phyloP scores from a whole-genome alignment of 37 sponge, comb jelly and placozoan genomes.

The Bolinopsis microptera region DNA sequence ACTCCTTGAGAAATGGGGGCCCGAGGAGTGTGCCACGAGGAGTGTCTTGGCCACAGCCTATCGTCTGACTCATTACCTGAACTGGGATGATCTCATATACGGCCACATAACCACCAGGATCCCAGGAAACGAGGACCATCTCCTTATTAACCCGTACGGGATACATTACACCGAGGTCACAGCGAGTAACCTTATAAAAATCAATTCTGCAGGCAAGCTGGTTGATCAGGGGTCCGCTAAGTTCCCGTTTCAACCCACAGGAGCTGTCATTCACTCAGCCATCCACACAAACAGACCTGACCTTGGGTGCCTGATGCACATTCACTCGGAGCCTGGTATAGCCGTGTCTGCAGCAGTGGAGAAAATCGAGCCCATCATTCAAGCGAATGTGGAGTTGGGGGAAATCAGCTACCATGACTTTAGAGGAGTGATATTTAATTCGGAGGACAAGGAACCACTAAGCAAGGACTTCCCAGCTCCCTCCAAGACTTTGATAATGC shows the following conservation, averaged over 20 bases:
- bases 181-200: slow-evolving; percentile 67
- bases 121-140: slow-evolving; percentile 59
- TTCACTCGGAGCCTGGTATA: background rate
- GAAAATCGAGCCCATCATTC: background rate
- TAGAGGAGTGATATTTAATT: background rate
- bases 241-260: background rate
- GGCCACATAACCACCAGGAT: background rate
- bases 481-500: background rate
- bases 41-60: background rate
- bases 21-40: background rate
- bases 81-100: background rate
- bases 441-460: background rate
- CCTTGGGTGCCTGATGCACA: background rate
- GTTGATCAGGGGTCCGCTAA: background rate
- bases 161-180: slow-evolving; percentile 80
- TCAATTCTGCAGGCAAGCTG: background rate
- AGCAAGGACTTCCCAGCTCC: background rate
- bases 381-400: background rate
- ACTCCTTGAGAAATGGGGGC: background rate
- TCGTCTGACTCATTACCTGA: background rate
- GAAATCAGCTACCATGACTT: background rate
- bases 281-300: background rate
- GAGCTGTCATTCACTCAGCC: background rate
- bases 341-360: background rate
- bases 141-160: slow-evolving; percentile 83